Percentiles rank a stretch among this genome's conserved stretches.
These are phyloP conservation scores for Australoheros facetus DNA, from an alignment of 2,797 vertebrate species.

Conservation along the genomic window DNA sequence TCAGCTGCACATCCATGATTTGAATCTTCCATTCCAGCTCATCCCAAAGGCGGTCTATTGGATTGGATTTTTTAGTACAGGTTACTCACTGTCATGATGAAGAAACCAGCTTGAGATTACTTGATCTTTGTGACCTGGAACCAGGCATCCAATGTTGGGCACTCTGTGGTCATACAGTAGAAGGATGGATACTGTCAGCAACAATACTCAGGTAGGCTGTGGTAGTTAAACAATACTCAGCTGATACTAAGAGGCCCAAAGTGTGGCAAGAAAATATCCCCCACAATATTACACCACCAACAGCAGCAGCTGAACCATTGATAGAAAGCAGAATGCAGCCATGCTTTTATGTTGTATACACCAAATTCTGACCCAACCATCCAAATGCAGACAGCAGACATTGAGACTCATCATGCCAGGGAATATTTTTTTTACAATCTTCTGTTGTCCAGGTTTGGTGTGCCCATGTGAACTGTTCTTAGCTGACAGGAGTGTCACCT, in stretches of 20 bases:
- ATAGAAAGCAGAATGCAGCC: too few species aligned
- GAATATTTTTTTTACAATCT: neutral
- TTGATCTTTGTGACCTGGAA: neutral
- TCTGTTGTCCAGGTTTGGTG: neutral
- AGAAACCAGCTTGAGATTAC: too few species aligned
- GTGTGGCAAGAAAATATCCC: neutral
- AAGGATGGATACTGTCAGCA: neutral
- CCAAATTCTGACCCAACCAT: neutral
- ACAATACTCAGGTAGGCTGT: neutral
- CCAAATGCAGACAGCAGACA: neutral
- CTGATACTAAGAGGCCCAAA: neutral
- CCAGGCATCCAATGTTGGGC: neutral
- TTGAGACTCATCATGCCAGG: neutral
- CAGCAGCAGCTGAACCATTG: too few species aligned
- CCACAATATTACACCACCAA: neutral
- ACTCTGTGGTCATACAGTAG: too few species aligned
- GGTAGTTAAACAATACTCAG: neutral
- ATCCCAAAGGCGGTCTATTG: neutral
- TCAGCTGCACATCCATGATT: neutral
- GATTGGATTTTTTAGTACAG: neutral
- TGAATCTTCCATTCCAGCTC: neutral
- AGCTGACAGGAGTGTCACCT: neutral
- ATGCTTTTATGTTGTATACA: neutral
- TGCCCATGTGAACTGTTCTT: neutral
- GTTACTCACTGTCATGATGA: neutral